A percentile compares a stretch with the other conserved stretches of the same genome.
phyloP scores from a whole-genome alignment of 2,797 vertebrate species.

The Enteromius anoplus region DNA sequence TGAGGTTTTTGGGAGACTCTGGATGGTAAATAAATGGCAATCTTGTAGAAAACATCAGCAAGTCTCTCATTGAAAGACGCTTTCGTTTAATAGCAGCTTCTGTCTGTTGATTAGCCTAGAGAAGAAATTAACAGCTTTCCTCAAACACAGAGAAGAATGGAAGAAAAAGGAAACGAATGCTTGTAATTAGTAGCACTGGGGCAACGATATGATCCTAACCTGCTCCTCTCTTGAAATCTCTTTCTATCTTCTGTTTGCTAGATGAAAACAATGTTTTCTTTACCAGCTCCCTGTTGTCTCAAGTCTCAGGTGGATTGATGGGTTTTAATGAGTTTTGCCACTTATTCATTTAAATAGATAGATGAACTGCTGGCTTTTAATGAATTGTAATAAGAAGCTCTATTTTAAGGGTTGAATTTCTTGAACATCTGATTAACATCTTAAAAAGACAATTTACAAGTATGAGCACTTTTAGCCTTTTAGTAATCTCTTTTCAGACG shows the following conservation, averaged over 20 bases:
- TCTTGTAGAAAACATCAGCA: not conserved
- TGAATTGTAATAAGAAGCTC: not conserved
- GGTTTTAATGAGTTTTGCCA: constrained; percentile 16
- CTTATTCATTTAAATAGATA: not conserved
- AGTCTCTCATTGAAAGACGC: not conserved
- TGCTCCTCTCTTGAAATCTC: not conserved
- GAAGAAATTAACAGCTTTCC: constrained; percentile 10
- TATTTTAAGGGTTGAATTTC: not conserved
- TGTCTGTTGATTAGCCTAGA: constrained; percentile 24
- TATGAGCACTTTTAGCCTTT: not conserved
- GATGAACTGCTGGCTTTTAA: not conserved
- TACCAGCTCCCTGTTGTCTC: not conserved
- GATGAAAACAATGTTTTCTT: not conserved
- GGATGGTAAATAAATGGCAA: not conserved
- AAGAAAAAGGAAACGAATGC: not conserved
- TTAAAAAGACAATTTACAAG: not conserved
- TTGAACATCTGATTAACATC: not conserved
- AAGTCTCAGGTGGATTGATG: constrained; percentile 7
- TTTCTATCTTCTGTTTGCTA: not conserved
- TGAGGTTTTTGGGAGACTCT: not conserved
- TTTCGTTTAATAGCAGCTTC: not conserved
- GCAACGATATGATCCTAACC: not conserved
- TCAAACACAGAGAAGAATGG: constrained; percentile 5
- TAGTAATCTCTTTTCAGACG: not conserved
- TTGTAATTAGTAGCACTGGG: constrained; percentile 9